Evolutionary conservation across 1,140 invertebrate genomes (phyloP).

Genomic region (Leptinotarsa defecta): DNA sequence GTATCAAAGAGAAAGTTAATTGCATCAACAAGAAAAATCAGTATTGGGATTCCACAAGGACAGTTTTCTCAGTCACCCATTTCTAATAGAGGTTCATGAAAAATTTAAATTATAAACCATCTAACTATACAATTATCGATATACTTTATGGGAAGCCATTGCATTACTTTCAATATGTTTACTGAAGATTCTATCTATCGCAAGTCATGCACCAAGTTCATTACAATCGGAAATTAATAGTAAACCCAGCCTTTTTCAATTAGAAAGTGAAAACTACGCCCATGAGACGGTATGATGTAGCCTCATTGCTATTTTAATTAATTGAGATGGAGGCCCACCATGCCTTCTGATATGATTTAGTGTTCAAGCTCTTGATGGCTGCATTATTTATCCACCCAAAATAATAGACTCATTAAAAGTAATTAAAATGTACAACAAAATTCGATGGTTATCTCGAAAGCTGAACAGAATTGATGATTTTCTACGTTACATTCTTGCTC

Average conservation of each 20-base stretch:
- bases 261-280: constrained; percentile 14
- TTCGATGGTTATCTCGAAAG: constrained; percentile 26
- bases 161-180: too few species aligned
- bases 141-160: too few species aligned
- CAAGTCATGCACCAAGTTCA: background rate
- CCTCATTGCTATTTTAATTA: constrained; percentile 19
- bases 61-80: too few species aligned
- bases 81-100: too few species aligned
- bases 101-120: too few species aligned
- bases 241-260: constrained; percentile 8
- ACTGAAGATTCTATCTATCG: background rate
- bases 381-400: constrained; percentile 18
- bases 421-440: constrained; percentile 30
- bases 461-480: constrained; percentile 25
- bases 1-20: too few species aligned
- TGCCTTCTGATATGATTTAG: constrained; percentile 17
- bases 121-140: too few species aligned
- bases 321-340: constrained; percentile 19
- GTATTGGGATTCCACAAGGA: too few species aligned
- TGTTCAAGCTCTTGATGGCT: constrained; percentile 14
- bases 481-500: constrained; percentile 15
- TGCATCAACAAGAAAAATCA: too few species aligned
- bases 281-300: background rate
- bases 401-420: constrained; percentile 32
- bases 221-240: background rate